phyloP scores from a whole-genome alignment of 2,113 vertebrate genomes.

The Ptilonorhynchus violaceus region DNA sequence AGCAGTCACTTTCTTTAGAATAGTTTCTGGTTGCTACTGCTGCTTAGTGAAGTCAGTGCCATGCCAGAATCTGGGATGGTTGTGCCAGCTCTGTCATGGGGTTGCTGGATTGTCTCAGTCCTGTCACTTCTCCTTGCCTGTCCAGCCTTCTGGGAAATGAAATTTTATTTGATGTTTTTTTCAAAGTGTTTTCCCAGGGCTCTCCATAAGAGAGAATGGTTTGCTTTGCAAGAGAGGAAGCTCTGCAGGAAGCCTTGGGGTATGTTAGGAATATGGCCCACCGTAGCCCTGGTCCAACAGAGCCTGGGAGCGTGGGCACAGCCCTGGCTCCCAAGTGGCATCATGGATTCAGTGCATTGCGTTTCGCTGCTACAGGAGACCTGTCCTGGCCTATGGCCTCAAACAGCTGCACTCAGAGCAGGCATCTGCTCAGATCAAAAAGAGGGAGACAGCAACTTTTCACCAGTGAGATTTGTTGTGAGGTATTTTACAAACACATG shows the following conservation, averaged over 20 bases:
- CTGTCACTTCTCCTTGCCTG: neutral
- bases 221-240: neutral
- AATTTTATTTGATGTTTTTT: neutral
- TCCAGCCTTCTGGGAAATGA: neutral
- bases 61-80: fast-evolving
- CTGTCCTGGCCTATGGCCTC: neutral
- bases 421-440: neutral
- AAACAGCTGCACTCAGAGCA: neutral
- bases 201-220: neutral
- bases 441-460: neutral
- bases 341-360: fast-evolving
- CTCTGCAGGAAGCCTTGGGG: neutral
- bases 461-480: neutral
- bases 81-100: neutral
- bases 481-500: neutral
- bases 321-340: neutral
- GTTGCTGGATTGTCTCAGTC: neutral
- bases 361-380: neutral
- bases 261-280: neutral
- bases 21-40: neutral
- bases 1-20: neutral
- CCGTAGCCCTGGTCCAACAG: neutral
- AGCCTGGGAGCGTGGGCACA: fast-evolving
- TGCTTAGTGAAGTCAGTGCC: neutral
- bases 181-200: neutral